phyloP scores from a whole-genome alignment of 2,888 invertebrate genomes.

The Arctia plantaginis region DNA sequence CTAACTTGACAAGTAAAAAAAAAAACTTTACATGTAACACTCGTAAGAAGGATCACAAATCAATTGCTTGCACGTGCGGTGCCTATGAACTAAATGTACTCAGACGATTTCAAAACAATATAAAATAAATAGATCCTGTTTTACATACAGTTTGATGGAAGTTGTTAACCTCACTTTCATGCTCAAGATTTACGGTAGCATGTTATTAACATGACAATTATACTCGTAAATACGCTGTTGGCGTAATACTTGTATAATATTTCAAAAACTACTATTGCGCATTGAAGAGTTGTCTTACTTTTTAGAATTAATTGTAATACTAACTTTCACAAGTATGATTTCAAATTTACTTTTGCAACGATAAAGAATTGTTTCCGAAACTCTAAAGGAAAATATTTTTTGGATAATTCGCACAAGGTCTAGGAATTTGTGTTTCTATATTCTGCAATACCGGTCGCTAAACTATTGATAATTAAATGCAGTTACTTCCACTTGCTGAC shows the following conservation, averaged over 20 bases:
- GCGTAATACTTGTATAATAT: constrained; percentile 42
- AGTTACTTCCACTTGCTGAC: constrained; percentile 73
- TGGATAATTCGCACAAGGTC: constrained; percentile 52
- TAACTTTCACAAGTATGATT: constrained; percentile 46
- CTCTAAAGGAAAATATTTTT: constrained; percentile 43
- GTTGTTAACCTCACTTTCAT: background rate
- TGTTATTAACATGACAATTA: constrained; percentile 33
- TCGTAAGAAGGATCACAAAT: constrained; percentile 40
- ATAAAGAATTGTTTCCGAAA: constrained; percentile 29
- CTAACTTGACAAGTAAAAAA: constrained; percentile 34
- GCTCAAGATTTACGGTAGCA: background rate
- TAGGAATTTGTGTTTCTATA: constrained; percentile 58
- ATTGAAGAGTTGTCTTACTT: constrained; percentile 37
- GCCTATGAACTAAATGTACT: constrained; percentile 27
- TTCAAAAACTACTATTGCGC: constrained; percentile 43
- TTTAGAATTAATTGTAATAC: constrained; percentile 43
- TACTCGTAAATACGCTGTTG: constrained; percentile 31
- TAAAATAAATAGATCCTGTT: constrained; percentile 39
- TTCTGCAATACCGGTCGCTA: constrained; percentile 65
- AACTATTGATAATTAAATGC: constrained; percentile 70
- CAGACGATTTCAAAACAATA: constrained; percentile 33
- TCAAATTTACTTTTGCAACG: constrained; percentile 38
- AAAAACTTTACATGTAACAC: constrained; percentile 30
- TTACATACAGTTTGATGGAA: constrained; percentile 20
- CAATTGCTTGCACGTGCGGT: constrained; percentile 32